phyloP scores from a whole-genome alignment of 1,140 invertebrate genomes.

The Schlechtendalia chinensis region DNA sequence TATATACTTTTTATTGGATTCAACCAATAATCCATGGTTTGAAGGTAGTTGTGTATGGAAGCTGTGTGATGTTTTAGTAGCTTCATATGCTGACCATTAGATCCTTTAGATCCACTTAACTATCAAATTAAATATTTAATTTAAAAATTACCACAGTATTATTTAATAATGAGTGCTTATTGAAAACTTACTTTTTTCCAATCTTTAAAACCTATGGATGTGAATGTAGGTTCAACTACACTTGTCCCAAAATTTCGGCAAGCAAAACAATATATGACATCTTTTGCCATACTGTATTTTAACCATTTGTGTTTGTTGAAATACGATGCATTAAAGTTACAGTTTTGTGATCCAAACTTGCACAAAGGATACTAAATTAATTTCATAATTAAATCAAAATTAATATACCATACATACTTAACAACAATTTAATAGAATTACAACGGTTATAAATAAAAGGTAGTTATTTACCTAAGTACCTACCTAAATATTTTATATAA shows the following conservation, averaged over 20 bases:
- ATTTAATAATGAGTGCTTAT: background rate
- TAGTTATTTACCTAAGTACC: background rate
- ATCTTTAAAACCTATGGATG: no score
- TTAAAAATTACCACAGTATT: background rate
- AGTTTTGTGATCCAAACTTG: background rate
- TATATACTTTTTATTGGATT: no score
- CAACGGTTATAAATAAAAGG: no score
- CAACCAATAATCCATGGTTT: no score
- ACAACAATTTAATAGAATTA: no score
- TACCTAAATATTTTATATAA: background rate
- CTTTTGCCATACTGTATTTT: background rate
- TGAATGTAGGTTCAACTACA: no score
- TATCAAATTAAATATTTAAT: background rate
- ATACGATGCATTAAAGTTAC: no score
- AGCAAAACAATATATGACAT: background rate
- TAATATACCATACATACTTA: background rate
- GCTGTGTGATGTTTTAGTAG: no score
- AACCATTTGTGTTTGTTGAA: background rate
- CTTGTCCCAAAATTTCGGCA: no score
- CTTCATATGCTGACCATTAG: no score
- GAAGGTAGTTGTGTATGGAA: no score
- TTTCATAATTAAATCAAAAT: constrained; percentile 1
- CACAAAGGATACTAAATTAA: background rate
- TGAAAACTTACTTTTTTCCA: background rate
- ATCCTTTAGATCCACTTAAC: background rate